These are phyloP conservation scores for Lacanobia wlatinum DNA, from an alignment of 2,888 invertebrate genomes.

Conservation along the genomic window DNA sequence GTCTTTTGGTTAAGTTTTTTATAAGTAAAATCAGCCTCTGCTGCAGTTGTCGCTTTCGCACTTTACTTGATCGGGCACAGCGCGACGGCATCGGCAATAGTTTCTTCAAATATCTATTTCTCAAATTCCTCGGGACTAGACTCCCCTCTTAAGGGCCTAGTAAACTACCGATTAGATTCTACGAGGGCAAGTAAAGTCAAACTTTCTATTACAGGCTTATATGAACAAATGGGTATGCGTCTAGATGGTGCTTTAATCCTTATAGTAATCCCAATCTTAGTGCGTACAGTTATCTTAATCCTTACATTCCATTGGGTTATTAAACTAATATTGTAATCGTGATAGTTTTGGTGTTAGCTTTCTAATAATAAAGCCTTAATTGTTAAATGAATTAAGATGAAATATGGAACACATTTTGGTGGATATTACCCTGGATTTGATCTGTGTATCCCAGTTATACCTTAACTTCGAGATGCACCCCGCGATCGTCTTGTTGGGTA, in stretches of 20 bases:
- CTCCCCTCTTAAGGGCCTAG: no score
- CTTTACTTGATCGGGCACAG: no score
- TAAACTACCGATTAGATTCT: background rate
- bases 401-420: background rate
- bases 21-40: no score
- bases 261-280: conserved; percentile 7
- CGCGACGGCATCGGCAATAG: no score
- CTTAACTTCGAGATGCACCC: background rate
- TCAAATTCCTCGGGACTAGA: no score
- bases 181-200: conserved; percentile 18
- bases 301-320: background rate
- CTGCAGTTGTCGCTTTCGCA: no score
- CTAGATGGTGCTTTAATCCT: conserved; percentile 3
- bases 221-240: background rate
- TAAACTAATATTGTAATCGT: background rate
- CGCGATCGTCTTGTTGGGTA: background rate
- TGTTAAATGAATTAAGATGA: background rate
- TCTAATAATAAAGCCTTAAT: background rate
- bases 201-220: conserved; percentile 23
- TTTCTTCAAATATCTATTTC: no score
- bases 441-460: background rate
- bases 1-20: no score
- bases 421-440: background rate
- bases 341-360: background rate
- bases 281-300: background rate